Evolutionary conservation across 92 coral and sea anemone genomes (phyloP).

Genomic region (Phymanthus crucifer): DNA sequence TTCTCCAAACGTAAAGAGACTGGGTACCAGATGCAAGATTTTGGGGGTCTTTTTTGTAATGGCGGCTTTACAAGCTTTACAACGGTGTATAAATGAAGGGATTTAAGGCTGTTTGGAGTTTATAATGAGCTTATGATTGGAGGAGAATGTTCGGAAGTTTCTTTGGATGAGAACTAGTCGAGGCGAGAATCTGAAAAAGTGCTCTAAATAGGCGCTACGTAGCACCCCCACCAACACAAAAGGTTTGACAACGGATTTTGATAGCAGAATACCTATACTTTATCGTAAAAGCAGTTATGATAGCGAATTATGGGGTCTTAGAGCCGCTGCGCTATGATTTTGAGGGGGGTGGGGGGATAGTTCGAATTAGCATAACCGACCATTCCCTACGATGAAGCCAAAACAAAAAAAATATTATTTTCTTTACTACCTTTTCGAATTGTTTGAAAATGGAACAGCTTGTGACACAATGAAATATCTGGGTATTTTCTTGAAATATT

Average conservation of each 20-base stretch:
- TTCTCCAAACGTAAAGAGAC: background rate
- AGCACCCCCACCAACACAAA: conserved; percentile 45
- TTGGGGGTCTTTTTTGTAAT: background rate
- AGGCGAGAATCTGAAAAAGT: conserved; percentile 1
- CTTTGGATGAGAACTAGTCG: background rate
- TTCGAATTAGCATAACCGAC: background rate
- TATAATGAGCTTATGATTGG: background rate
- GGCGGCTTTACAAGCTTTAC: background rate
- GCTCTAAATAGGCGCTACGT: conserved; percentile 6
- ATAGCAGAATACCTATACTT: conserved; percentile 34
- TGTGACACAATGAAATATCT: background rate
- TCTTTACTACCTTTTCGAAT: background rate
- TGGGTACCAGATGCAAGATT: background rate
- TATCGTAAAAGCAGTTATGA: conserved; percentile 27
- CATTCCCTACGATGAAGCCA: background rate
- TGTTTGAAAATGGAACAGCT: background rate
- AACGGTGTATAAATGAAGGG: background rate
- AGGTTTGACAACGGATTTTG: conserved; percentile 42
- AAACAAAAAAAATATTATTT: background rate
- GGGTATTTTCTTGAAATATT: background rate
- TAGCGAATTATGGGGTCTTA: conserved; percentile 30
- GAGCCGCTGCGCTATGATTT: conserved; percentile 24
- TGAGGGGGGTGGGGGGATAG: conserved; percentile 23
- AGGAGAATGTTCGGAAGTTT: background rate
- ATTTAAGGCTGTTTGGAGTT: background rate